Evolutionary conservation across 92 coral and sea anemone genomes (phyloP).

Genomic region (Anthopleura xanthogrammica): DNA sequence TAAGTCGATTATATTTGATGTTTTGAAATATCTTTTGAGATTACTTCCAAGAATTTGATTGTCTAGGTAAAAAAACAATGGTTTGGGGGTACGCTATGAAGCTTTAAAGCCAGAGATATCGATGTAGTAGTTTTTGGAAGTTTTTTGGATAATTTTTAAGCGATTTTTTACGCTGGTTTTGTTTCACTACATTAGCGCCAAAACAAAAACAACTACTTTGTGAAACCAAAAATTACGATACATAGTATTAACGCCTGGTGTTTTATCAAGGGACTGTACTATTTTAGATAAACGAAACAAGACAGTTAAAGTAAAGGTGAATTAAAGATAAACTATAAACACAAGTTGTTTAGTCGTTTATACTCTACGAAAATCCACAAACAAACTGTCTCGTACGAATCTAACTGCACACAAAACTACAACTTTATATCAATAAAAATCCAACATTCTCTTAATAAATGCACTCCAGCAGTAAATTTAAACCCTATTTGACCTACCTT

Average conservation of each 20-base stretch:
- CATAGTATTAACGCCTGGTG: not conserved
- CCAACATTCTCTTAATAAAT: not conserved
- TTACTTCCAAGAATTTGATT: not conserved
- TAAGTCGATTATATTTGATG: conserved; percentile 12
- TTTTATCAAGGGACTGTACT: not conserved
- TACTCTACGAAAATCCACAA: not conserved
- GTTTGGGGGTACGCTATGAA: not conserved
- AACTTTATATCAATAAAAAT: not conserved
- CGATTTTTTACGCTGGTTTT: not conserved
- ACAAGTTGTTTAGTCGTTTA: not conserved
- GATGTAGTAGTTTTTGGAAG: not conserved
- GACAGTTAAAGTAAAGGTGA: not conserved
- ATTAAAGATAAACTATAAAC: not conserved
- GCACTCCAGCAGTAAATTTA: not conserved
- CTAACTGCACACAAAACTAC: not conserved
- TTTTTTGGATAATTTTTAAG: not conserved
- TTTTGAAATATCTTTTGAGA: conserved; percentile 18
- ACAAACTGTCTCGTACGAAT: not conserved
- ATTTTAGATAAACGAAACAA: not conserved
- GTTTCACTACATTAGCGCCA: not conserved
- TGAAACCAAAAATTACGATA: not conserved
- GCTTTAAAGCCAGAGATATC: not conserved
- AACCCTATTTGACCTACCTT: conserved; percentile 18
- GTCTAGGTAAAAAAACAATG: not conserved
- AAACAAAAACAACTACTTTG: not conserved